A percentile compares a stretch with the other conserved stretches of the same genome.
phyloP scores from a whole-genome alignment of 2,113 vertebrate genomes.

The Ptilorrhoa leucosticta region DNA sequence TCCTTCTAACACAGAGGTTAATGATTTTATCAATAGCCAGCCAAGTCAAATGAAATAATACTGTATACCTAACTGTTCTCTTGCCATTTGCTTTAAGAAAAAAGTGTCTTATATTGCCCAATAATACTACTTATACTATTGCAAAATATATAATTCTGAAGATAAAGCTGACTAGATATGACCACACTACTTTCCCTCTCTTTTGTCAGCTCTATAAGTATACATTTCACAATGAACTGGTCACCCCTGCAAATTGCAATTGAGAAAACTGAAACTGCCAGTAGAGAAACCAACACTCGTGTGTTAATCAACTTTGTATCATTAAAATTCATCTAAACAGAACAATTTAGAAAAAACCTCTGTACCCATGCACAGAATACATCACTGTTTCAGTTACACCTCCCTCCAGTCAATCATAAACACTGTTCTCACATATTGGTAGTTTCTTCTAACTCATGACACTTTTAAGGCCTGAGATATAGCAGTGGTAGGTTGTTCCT shows the following conservation, averaged over 20 bases:
- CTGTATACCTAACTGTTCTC: background rate
- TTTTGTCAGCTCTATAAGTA: background rate
- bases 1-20: background rate
- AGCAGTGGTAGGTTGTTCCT: background rate
- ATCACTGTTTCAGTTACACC: background rate
- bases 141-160: background rate
- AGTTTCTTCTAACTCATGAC: background rate
- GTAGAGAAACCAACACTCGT: background rate
- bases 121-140: background rate
- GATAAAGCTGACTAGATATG: slow-evolving; percentile 7
- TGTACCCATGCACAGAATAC: background rate
- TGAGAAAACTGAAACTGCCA: background rate
- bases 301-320: background rate
- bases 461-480: background rate
- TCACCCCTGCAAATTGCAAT: background rate
- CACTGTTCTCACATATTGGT: background rate
- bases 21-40: background rate
- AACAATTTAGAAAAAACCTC: background rate
- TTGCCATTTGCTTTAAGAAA: slow-evolving; percentile 36
- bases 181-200: background rate
- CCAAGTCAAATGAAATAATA: slow-evolving; percentile 1
- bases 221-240: background rate
- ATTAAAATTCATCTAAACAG: slow-evolving; percentile 1
- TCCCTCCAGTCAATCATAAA: background rate
- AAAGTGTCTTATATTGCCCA: slow-evolving; percentile 24